These are phyloP conservation scores for Penaeus indicus DNA, from an alignment of 1,140 invertebrate species.

Conservation along the genomic window DNA sequence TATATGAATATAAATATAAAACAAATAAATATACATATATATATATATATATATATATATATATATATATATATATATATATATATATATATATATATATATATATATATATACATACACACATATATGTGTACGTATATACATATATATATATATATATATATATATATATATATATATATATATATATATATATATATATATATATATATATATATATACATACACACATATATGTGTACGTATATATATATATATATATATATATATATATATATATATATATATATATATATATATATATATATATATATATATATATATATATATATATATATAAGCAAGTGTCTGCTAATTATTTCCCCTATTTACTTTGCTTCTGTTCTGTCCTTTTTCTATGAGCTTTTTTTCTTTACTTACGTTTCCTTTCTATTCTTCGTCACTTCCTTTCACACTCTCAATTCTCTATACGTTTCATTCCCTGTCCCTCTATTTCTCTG, in stretches of 20 bases:
- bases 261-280: no score
- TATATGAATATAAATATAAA: no score
- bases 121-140: not conserved
- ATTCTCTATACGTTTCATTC: not conserved
- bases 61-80: slow-evolving; percentile 27
- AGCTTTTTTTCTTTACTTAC: not conserved
- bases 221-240: not conserved
- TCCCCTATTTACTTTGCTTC: not conserved
- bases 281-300: not conserved
- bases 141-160: slow-evolving; percentile 5
- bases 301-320: not conserved
- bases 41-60: slow-evolving; percentile 29
- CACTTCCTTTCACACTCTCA: slow-evolving; percentile 1
- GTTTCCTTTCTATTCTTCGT: not conserved
- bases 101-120: slow-evolving; percentile 20
- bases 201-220: slow-evolving; percentile 12
- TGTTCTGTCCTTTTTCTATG: not conserved
- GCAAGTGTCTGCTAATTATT: no score
- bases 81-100: slow-evolving; percentile 38
- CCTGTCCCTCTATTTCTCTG: no score
- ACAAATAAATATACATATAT: not conserved
- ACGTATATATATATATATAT: slow-evolving; percentile 6
- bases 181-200: slow-evolving; percentile 12
- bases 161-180: slow-evolving; percentile 11
- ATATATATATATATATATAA: slow-evolving; percentile 26